A percentile compares a stretch with the other conserved stretches of the same genome.
These are phyloP conservation scores for Epizoanthus rinbou DNA, from an alignment of 92 coral and sea anemone genomes.

Conservation along the genomic window DNA sequence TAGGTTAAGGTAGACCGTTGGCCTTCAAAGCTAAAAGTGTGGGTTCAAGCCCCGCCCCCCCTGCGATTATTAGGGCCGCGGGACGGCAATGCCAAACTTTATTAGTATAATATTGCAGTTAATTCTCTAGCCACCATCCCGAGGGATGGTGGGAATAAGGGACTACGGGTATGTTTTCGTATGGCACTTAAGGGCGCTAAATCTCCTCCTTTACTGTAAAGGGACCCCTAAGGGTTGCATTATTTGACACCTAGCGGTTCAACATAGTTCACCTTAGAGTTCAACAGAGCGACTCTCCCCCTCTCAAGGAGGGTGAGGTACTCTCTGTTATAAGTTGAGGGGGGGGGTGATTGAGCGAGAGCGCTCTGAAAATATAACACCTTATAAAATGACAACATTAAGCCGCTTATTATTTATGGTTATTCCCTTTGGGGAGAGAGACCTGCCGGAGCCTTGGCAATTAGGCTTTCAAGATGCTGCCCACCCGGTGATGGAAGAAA, in stretches of 20 bases:
- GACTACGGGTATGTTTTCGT: constrained; percentile 17
- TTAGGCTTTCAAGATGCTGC: constrained; percentile 83
- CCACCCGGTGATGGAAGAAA: constrained; percentile 80
- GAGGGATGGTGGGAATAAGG: constrained; percentile 10
- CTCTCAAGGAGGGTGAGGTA: too few relatives aligned
- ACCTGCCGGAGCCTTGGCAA: constrained; percentile 76
- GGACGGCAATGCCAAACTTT: background rate
- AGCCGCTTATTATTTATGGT: constrained; percentile 30
- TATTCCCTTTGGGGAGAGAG: constrained; percentile 47
- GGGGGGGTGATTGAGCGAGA: constrained; percentile 31
- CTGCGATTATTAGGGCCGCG: constrained; percentile 42
- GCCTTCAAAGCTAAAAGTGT: constrained; percentile 87
- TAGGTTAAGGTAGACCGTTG: constrained; percentile 86
- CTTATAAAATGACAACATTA: constrained; percentile 45
- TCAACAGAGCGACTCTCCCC: too few relatives aligned
- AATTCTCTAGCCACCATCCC: constrained; percentile 11
- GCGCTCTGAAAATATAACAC: constrained; percentile 35
- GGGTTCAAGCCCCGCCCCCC: constrained; percentile 89
- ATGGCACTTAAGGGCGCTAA: constrained; percentile 14
- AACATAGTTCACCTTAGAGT: too few relatives aligned
- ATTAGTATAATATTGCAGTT: background rate
- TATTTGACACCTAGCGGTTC: too few relatives aligned
- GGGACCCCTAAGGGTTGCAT: too few relatives aligned
- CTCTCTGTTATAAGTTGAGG: constrained; percentile 39
- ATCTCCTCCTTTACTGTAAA: constrained; percentile 7